phyloP scores from a whole-genome alignment of 2,113 vertebrate species.

The Eolophus roseicapilla region DNA sequence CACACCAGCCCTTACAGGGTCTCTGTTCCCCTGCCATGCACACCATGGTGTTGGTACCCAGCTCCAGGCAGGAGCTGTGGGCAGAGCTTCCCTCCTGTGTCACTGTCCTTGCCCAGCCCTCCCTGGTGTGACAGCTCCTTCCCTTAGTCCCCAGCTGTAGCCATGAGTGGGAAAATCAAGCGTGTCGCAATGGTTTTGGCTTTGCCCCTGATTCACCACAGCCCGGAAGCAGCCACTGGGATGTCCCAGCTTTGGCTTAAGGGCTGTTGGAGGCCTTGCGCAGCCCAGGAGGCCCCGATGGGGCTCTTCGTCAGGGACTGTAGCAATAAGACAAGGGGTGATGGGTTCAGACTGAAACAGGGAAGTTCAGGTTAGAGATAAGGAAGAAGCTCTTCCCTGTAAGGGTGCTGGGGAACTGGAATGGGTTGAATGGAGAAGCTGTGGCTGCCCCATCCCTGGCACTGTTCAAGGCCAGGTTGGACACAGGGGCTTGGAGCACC shows the following conservation, averaged over 20 bases:
- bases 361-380: neutral
- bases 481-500: neutral
- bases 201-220: neutral
- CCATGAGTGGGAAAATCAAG: rapidly evolving
- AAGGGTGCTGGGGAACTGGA: neutral
- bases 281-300: neutral
- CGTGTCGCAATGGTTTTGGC: neutral
- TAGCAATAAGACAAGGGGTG: neutral
- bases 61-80: neutral
- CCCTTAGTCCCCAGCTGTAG: neutral
- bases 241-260: rapidly evolving
- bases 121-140: neutral
- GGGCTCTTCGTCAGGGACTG: neutral
- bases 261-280: neutral
- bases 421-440: neutral
- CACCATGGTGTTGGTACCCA: rapidly evolving
- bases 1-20: rapidly evolving
- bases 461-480: neutral
- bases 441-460: neutral
- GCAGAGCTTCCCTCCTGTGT: neutral
- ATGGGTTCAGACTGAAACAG: neutral
- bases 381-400: neutral
- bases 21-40: neutral
- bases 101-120: neutral
- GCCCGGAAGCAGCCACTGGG: neutral